Evolutionary conservation across 2,888 invertebrate species (phyloP), one percentile per base, ranked within the genome.

Genomic region (Allophyes oxyacanthae): DNA sequence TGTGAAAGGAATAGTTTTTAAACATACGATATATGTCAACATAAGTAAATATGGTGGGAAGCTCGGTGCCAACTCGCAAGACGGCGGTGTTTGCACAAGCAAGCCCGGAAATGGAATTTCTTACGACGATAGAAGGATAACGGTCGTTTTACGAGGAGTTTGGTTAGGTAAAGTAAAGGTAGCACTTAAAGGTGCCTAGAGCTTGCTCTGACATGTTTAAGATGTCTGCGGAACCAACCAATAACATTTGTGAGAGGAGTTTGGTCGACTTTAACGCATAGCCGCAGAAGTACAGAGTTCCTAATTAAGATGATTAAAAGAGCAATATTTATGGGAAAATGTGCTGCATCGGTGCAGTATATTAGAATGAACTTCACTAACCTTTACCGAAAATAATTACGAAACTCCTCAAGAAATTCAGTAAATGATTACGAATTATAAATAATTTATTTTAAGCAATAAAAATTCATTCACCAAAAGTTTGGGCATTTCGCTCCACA

Each of bases 21-120:
- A 59, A 55, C 46, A 45, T 64, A 45, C 15, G 38, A 13, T 38
- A 41, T 44, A 40, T 60, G 42, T 4, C 20, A 20, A 20, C 20
- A 15, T 40, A 46, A 59, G 65, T 45, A 78, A 69, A 69, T 52
- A 67, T 30, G 11, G 28, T 14, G 40, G 41, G 28, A 52, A 48
- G 55, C 52, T 68, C 52, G 62, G 48, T 44, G 43, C 28, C n/a
- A 64, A 50, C 58, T 63, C 50, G 51, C 55, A 34, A 45, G 53
- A 36, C 55, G 26, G 48, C 59, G 50, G 63, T 81, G 62, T 84
- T 82, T 82, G 75, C 67, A 62, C 72, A 78, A 74, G 57, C 54
- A 58, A 72, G 64, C 25, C 53, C 70, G 81, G 82, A 82, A 83
- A 85, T 85, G 75, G 78, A 81, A 81, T 81, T 82, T 72, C 75